Conservation (phyloP, 2,113 vertebrate species). For the Opisthocomus hoazin region DNA sequence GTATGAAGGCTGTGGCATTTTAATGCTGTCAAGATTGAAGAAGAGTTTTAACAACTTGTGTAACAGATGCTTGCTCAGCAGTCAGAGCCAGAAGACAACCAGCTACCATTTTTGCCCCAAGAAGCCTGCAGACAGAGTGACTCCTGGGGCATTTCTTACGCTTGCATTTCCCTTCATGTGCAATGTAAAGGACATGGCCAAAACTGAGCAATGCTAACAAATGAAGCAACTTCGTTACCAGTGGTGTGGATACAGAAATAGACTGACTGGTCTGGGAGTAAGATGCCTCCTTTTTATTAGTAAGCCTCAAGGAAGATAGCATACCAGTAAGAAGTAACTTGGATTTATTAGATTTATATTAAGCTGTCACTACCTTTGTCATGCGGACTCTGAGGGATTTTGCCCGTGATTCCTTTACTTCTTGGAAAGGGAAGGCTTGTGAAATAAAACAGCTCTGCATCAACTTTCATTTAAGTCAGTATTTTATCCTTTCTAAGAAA, state of each 20-base stretch:
- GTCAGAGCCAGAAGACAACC: neutral
- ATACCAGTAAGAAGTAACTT: neutral
- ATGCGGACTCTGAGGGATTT: neutral
- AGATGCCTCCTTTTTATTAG: neutral
- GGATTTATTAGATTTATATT: neutral
- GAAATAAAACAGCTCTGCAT: conserved; percentile 11
- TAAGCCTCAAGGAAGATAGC: neutral
- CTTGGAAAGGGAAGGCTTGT: neutral
- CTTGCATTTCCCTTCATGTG: neutral
- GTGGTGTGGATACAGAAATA: neutral
- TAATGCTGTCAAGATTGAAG: neutral
- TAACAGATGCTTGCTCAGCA: neutral
- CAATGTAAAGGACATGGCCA: neutral
- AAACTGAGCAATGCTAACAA: neutral
- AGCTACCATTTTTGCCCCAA: neutral
- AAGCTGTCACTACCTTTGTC: neutral
- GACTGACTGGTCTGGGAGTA: neutral
- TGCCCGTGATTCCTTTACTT: neutral
- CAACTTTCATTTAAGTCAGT: neutral
- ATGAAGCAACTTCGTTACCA: neutral
- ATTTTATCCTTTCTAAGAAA: neutral
- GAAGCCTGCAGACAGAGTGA: neutral
- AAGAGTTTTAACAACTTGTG: neutral
- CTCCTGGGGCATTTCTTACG: neutral
- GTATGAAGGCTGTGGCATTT: neutral